Percentiles rank a stretch among this genome's conserved stretches.
These are phyloP conservation scores for Harpegnathos saltator DNA, from an alignment of 1,140 invertebrate species.

Conservation along the genomic window DNA sequence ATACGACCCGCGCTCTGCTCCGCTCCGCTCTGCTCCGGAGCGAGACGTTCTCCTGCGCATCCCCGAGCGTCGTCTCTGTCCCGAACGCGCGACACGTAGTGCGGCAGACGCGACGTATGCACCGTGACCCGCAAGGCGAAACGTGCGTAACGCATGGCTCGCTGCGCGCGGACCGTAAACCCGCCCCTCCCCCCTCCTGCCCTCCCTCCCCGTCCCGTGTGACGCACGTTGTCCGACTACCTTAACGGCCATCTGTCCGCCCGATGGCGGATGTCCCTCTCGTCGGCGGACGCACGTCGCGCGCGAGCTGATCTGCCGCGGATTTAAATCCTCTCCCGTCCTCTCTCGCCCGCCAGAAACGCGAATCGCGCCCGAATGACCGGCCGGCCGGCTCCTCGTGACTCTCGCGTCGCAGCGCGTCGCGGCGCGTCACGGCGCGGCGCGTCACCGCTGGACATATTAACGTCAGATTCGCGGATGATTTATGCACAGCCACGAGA, in stretches of 20 bases:
- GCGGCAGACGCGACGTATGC: neutral
- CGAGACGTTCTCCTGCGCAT: slow-evolving; percentile 13
- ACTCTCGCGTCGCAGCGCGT: slow-evolving; percentile 14
- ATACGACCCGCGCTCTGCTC: neutral
- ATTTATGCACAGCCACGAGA: slow-evolving; percentile 50
- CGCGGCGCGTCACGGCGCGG: neutral
- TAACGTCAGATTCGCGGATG: slow-evolving; percentile 44
- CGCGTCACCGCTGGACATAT: slow-evolving; percentile 17
- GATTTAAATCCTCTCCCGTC: neutral
- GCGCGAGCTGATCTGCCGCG: no score
- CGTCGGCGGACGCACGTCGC: neutral
- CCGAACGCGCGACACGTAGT: slow-evolving; percentile 34
- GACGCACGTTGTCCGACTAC: slow-evolving; percentile 28
- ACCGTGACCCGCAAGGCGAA: slow-evolving; percentile 53
- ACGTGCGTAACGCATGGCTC: slow-evolving; percentile 65
- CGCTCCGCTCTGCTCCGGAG: neutral
- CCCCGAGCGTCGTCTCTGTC: slow-evolving; percentile 23
- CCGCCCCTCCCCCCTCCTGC: no score
- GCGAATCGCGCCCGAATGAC: neutral
- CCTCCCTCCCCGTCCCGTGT: no score
- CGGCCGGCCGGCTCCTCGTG: neutral
- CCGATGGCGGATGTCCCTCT: neutral
- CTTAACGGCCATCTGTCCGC: slow-evolving; percentile 5
- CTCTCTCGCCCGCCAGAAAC: no score
- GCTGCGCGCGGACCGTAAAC: slow-evolving; percentile 61